Base-by-base conservation (phyloP, 2,797 vertebrate genomes). In the Holocentrus rufus region DNA sequence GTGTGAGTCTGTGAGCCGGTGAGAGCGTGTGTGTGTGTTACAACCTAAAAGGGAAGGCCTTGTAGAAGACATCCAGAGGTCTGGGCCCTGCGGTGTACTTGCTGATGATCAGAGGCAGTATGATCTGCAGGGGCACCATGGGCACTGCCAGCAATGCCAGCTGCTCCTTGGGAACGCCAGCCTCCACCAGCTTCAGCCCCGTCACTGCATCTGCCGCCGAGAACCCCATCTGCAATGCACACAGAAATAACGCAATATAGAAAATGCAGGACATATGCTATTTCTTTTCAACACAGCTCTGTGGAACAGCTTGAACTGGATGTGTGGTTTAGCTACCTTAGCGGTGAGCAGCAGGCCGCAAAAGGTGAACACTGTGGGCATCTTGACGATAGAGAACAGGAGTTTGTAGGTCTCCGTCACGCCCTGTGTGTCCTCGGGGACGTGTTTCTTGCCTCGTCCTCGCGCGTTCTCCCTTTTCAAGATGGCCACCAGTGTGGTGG, bases 101-200 rank as follows among this genome's bases (percentile, higher is more conserved):
- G 93, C 97, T 99, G 92, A 99, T 99, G 72, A 98, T 72, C 69
- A 99, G 77, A 15, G 98, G 98, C 58, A 99, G 42, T 13, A 99
- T 89, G 77, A 99, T 99, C 92, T 99, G 98, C 47, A 99, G 79
- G 69, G 98, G 98, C 77, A 99, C 98, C 97, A 99, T 98, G 31
- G 98, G 98, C 77, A 99, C 97, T 0, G 97, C 98, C 79, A 99
- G 79, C 67, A 99, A 92, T 5, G 98, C 98, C 72, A 99, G 89
- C 86, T 98, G 96, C 76, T 96, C 98, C 84, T 99, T 99, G 0
- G 98, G 98, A 55, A 99, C 96, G 2, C 98, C 98, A 0, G 96
- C 96, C 92, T 99, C 98, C 57, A 99, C 93, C 87, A 99, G 77
- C 83, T 99, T 99, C 67, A 99, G 94, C 59, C 98, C 98, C 0